phyloP scores from a whole-genome alignment of 92 coral and sea anemone genomes.

The Parazoanthus darwini region DNA sequence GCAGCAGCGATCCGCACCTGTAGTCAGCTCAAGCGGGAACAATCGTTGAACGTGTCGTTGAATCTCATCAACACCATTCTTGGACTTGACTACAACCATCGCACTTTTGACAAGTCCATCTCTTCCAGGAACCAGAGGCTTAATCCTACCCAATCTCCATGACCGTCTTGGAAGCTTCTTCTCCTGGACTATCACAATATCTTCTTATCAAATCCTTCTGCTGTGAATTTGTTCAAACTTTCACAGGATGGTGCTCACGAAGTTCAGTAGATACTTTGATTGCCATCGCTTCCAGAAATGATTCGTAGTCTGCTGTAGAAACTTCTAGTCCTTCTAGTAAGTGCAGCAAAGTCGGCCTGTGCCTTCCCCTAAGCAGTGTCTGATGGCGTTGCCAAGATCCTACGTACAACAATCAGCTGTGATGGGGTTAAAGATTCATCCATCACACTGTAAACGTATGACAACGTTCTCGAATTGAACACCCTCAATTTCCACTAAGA shows the following conservation, averaged over 20 bases:
- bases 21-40: constrained; percentile 39
- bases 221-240: constrained; percentile 38
- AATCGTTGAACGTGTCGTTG: constrained; percentile 46
- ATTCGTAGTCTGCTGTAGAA: constrained; percentile 25
- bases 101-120: constrained; percentile 55
- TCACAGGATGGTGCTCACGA: constrained; percentile 46
- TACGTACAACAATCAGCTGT: too few species aligned
- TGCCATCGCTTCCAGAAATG: constrained; percentile 50
- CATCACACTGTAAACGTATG: too few species aligned
- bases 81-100: constrained; percentile 42
- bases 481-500: too few species aligned
- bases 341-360: not conserved
- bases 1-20: not conserved
- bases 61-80: constrained; percentile 29
- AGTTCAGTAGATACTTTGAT: constrained; percentile 54
- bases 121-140: constrained; percentile 44
- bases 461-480: too few species aligned
- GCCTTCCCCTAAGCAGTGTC: too few species aligned
- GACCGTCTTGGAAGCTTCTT: constrained; percentile 40
- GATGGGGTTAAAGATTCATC: too few species aligned
- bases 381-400: too few species aligned
- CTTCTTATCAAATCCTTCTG: constrained; percentile 45
- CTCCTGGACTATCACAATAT: constrained; percentile 45
- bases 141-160: constrained; percentile 48
- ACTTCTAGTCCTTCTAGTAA: constrained; percentile 15